Evolutionary conservation across 2,888 invertebrate species (phyloP).

Genomic region (Oscheius sp.): DNA sequence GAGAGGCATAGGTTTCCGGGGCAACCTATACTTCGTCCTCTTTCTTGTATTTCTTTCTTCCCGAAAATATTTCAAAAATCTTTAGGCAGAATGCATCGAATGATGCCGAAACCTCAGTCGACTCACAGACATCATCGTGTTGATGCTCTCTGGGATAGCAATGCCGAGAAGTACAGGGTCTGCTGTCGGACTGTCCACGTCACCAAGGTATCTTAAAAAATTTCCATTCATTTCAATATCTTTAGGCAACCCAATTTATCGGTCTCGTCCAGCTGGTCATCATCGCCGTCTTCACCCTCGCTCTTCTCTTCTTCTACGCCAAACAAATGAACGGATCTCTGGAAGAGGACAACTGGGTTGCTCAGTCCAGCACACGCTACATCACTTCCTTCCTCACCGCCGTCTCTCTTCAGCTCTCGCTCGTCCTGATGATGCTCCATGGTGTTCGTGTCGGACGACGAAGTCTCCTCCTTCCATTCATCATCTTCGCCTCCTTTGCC

Average conservation of each 20-base stretch:
- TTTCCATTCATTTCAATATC: not conserved
- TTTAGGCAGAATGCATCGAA: constrained; percentile 20
- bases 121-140: constrained; percentile 42
- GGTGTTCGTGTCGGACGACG: constrained; percentile 66
- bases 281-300: constrained; percentile 61
- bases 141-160: constrained; percentile 67
- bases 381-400: constrained; percentile 56
- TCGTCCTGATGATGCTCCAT: constrained; percentile 68
- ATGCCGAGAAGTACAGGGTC: constrained; percentile 70
- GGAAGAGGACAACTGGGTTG: constrained; percentile 38
- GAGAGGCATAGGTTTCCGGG: not conserved
- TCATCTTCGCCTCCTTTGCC: constrained; percentile 66
- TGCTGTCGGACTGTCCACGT: constrained; percentile 69
- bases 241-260: constrained; percentile 66
- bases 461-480: constrained; percentile 68
- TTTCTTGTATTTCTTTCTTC: not conserved
- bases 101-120: constrained; percentile 36
- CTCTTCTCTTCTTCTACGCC: constrained; percentile 58
- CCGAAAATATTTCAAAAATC: not conserved
- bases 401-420: constrained; percentile 56
- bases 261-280: constrained; percentile 70
- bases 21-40: not conserved
- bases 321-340: constrained; percentile 36
- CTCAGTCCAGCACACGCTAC: constrained; percentile 45
- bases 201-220: constrained; percentile 49